Evolutionary conservation across 2,113 vertebrate species (phyloP).

Genomic region (Sardina pilchardus): DNA sequence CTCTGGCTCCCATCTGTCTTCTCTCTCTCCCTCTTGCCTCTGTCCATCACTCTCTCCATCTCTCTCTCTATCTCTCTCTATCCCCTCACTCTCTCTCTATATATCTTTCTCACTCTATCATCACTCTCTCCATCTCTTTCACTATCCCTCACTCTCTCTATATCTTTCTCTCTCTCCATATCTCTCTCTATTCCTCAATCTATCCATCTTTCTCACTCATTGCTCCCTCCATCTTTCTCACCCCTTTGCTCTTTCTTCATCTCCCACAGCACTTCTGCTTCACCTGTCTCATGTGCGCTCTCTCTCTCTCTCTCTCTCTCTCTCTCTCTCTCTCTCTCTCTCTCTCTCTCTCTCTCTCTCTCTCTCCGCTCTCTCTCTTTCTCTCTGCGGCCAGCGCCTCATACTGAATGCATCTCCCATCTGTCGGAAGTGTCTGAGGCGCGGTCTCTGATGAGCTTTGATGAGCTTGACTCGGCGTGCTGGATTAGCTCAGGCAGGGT

Average conservation of each 20-base stretch:
- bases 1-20: neutral
- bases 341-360: conserved; percentile 20
- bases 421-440: conserved; percentile 1
- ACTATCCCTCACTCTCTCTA: neutral
- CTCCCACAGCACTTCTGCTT: neutral
- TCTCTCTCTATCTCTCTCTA: neutral
- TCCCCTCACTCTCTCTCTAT: neutral
- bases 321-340: conserved; percentile 16
- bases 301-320: neutral
- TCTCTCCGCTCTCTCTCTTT: neutral
- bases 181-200: neutral
- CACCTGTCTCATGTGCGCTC: neutral
- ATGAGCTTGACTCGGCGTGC: neutral
- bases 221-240: neutral
- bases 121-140: neutral
- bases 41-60: neutral
- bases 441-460: conserved; percentile 8
- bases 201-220: neutral
- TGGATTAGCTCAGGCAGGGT: neutral
- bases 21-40: neutral
- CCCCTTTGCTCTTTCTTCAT: neutral
- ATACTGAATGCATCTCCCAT: conserved; percentile 27
- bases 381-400: conserved; percentile 8
- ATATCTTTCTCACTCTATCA: neutral
- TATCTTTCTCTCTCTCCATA: neutral